Base-by-base conservation (phyloP, 2,797 vertebrate genomes). In the Mus minutoides region DNA sequence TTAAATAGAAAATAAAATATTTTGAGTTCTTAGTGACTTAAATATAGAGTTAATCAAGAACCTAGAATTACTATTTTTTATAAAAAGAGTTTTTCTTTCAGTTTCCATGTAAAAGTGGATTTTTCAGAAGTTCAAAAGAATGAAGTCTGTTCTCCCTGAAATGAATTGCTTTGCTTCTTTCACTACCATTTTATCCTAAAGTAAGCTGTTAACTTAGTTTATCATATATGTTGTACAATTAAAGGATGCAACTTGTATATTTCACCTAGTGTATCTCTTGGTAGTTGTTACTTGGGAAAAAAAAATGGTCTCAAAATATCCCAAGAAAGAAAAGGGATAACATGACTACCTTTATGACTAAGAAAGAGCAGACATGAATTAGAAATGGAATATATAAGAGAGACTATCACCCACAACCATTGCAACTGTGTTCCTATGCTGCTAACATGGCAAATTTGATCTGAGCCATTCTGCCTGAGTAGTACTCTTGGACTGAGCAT, bases 151-250 rank as follows among this genome's bases (percentile, higher is more conserved):
- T 83, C 2, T 76, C 40, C 6, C 71, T 78, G 60, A n/a, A 29
- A 37, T 64, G 76, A 78, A 7, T 91, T 91, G 17, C 46, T 96
- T 92, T 87, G 8, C 76, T 96, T 76, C 13, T 82, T 67, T 93
- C 46, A 76, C 29, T 88, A 21, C 1, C 6, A 46, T 78, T 62
- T 83, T 52, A 64, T 67, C 85, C 9, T 79, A 78, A 87, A 46
- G 52, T 46, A 69, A 22, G 24, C 62, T 69, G 13, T 52, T 88
- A 90, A 67, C 80, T 90, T 84, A 76, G 21, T 75, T 83, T 52
- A 46, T 29, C 54, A 54, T 60, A 43, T 92, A 73, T 22, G 3
- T 88, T 14, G 1, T 71, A 56, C 9, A 87, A 73, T 69, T 49
- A 86, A 82, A 93, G 17, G 46, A 89, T 73, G 0, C 78, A 96